phyloP scores from a whole-genome alignment of 2,113 vertebrate genomes.

The Eulemur macaco region DNA sequence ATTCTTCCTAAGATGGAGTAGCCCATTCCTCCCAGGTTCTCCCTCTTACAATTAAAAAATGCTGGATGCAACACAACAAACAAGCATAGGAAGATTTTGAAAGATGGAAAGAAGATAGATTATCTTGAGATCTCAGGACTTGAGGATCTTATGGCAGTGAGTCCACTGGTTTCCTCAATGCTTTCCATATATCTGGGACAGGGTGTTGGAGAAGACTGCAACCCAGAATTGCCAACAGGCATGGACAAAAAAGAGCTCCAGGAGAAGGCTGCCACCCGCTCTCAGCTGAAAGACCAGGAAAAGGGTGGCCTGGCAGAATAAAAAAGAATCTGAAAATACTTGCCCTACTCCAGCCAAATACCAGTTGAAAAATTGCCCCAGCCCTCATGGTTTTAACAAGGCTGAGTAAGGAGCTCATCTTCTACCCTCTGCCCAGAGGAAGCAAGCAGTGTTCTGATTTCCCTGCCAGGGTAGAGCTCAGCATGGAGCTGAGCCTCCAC shows the following conservation, averaged over 20 bases:
- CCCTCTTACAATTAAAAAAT: background rate
- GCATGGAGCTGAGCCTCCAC: background rate
- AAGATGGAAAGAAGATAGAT: background rate
- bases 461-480: background rate
- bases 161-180: background rate
- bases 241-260: background rate
- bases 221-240: background rate
- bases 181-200: background rate
- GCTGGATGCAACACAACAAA: background rate
- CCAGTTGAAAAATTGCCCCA: background rate
- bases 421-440: background rate
- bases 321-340: background rate
- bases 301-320: background rate
- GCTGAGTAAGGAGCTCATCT: background rate
- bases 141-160: background rate
- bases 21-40: background rate
- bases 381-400: background rate
- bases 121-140: background rate
- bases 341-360: background rate
- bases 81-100: background rate
- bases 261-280: background rate
- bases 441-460: background rate
- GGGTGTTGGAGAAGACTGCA: background rate
- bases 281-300: background rate
- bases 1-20: background rate